Evolutionary conservation across 2,113 vertebrate genomes (phyloP).

Genomic region (Melanostigma gelatinosum): DNA sequence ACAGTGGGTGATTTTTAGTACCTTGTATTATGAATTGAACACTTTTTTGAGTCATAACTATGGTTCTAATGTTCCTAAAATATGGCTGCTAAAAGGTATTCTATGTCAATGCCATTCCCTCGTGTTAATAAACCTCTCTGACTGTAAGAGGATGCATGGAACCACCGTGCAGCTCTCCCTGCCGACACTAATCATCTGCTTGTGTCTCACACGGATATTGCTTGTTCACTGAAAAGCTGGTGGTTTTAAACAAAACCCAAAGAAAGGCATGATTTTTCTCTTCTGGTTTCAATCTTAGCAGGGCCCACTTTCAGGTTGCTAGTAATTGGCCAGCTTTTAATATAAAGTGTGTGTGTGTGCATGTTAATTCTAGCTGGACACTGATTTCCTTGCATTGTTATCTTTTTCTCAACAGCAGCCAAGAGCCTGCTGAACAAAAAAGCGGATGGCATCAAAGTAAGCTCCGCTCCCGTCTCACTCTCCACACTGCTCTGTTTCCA

Average conservation of each 20-base stretch:
- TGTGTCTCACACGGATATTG: slow-evolving; percentile 25
- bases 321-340: slow-evolving; percentile 23
- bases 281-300: slow-evolving; percentile 34
- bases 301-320: slow-evolving; percentile 27
- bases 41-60: no score
- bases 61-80: slow-evolving; percentile 12
- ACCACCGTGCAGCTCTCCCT: neutral
- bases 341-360: neutral
- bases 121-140: neutral
- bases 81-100: slow-evolving; percentile 7
- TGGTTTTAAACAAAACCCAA: neutral
- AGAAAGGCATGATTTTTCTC: slow-evolving; percentile 10
- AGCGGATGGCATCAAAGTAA: slow-evolving; percentile 95
- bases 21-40: no score
- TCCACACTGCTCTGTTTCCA: neutral
- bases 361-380: slow-evolving; percentile 8
- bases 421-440: slow-evolving; percentile 96
- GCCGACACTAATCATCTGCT: slow-evolving; percentile 16
- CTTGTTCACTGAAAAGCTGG: slow-evolving; percentile 36
- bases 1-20: no score
- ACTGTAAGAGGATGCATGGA: neutral
- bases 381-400: slow-evolving; percentile 55
- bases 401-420: slow-evolving; percentile 85
- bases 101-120: slow-evolving; percentile 1
- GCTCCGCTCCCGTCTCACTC: slow-evolving; percentile 50